phyloP scores from a whole-genome alignment of 2,113 vertebrate genomes.

The Zosterops japonicus region DNA sequence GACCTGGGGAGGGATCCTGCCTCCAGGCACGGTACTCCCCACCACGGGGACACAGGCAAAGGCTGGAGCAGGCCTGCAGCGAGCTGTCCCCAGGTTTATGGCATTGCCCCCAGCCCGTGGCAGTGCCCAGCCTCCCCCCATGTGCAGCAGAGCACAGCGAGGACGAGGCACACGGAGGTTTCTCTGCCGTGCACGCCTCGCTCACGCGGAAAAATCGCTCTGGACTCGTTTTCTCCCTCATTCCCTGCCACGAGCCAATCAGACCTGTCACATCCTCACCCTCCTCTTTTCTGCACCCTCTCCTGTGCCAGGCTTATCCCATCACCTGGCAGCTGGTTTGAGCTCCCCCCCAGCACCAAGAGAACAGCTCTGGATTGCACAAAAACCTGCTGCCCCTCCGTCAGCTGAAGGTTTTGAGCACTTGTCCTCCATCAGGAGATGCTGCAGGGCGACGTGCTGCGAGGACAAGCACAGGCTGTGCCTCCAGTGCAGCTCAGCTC shows the following conservation, averaged over 20 bases:
- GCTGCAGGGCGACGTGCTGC: background rate
- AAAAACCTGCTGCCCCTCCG: background rate
- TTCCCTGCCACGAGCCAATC: background rate
- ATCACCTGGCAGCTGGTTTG: background rate
- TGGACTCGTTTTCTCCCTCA: rapidly evolving
- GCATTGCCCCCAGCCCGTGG: rapidly evolving
- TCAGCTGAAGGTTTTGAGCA: rapidly evolving
- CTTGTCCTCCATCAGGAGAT: background rate
- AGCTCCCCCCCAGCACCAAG: background rate
- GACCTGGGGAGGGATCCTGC: background rate
- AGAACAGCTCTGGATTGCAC: background rate
- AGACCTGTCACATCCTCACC: rapidly evolving
- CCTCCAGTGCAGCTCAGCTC: background rate
- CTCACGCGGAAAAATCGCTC: rapidly evolving
- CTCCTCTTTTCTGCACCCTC: background rate
- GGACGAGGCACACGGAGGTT: rapidly evolving
- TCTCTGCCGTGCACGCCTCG: background rate
- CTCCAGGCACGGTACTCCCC: rapidly evolving
- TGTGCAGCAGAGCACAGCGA: background rate
- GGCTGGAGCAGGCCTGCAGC: background rate
- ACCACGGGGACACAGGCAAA: rapidly evolving
- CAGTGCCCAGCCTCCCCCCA: background rate
- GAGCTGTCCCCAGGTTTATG: background rate
- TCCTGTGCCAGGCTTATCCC: background rate
- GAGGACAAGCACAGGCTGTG: conserved; percentile 10